phyloP scores from a whole-genome alignment of 2,797 vertebrate genomes.

The Petrocephalus schoutedeni region DNA sequence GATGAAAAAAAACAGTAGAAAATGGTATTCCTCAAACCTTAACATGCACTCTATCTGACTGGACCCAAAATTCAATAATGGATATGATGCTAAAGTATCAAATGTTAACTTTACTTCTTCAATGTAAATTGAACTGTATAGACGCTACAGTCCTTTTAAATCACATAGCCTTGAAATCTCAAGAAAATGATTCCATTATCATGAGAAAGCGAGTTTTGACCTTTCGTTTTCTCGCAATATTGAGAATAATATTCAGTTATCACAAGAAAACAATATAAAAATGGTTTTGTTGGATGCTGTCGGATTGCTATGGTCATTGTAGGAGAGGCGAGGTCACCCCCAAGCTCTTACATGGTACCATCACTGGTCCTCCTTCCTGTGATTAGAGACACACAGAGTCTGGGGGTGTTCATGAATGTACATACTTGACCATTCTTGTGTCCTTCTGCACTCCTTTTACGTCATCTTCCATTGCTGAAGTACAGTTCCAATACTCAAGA shows the following conservation, averaged over 20 bases:
- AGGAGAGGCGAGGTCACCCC: too few species aligned
- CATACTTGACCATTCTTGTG: too few species aligned
- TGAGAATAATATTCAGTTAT: background rate
- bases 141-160: background rate
- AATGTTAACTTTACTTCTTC: background rate
- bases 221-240: background rate
- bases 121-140: background rate
- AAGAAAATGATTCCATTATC: background rate
- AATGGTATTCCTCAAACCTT: background rate
- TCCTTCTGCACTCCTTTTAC: too few species aligned
- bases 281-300: too few species aligned
- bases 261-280: background rate
- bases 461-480: too few species aligned
- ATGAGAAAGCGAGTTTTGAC: background rate
- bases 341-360: too few species aligned
- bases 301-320: too few species aligned
- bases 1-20: background rate
- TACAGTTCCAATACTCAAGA: too few species aligned
- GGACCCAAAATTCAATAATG: background rate
- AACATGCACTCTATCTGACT: background rate
- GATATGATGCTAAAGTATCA: background rate
- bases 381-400: too few species aligned
- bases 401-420: too few species aligned
- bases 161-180: background rate
- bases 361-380: too few species aligned